Base-by-base conservation (phyloP, 1,140 invertebrate genomes). In the Caenorhabditis latens region DNA sequence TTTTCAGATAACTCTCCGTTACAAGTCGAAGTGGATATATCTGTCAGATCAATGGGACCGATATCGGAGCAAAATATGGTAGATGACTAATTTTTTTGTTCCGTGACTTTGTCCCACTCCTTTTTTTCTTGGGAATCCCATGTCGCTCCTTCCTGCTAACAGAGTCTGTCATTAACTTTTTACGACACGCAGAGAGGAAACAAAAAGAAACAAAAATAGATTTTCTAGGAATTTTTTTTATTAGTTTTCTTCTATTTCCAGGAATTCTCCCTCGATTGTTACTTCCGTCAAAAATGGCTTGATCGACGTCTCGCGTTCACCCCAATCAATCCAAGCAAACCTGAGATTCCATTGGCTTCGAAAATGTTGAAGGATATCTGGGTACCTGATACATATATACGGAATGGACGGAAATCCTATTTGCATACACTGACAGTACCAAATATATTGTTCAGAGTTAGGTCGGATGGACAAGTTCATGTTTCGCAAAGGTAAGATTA, bases 201-300 rank as follows among this genome's bases (percentile, higher is more conserved):
- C 32, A 32, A 32, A 32, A 32, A 32, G 32, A 32, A 2, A 32
- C 1, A 32, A 32, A 32, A 32, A 32, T 32, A 32, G 32, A 32
- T 32, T 32, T 32, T 32, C 32, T 32, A 32, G 32, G 32, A 32
- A 32, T 32, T 32, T 32, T 32, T 32, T 32, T 2, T 32, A 32
- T 32, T 32, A 0, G 32, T 32, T 32, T 2, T 32, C 32, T 32
- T n/a, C n/a, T n/a, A n/a, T n/a, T 84, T 91, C 75, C 94, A 98
- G 97, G 97, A 98, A 94, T 98, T 98, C 94, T 98, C 97, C 87
- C 94, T 98, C 95, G 97, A 98, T 94, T 97, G 98, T 95, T 98
- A 98, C 95, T 98, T 98, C 94, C 96, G 97, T 93, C 97, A 98
- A 95, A 97, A 96, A 94, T 98, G 97, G 97, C 96, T 95, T 91